Base-by-base conservation (phyloP, 2,797 vertebrate species). In the Paratrypauchen microcephalus region DNA sequence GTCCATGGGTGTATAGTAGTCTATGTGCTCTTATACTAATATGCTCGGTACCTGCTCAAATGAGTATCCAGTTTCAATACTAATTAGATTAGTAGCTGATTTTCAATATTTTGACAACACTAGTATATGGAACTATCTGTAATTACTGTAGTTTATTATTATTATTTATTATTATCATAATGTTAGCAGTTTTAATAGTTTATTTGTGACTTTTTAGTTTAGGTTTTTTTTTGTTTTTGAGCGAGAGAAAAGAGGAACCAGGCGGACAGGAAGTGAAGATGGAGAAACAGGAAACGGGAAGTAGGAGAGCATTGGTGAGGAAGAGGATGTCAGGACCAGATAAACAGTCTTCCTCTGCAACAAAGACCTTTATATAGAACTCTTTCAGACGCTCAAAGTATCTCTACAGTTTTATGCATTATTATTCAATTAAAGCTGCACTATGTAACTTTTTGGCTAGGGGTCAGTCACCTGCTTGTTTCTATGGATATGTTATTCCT, bases 231-330 rank as follows among this genome's bases (percentile, higher is more conserved):
- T 57, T 28, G 21, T n/a, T n/a, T 23, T 32, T 18, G 58, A 39
- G 30, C 7, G 30, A 48, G 23, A 28, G 16, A 48, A 61, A 64
- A 19, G 41, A 6, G 62, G 62, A 64, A 64, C 7, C 21, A 48
- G 39, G 15, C 62, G 9, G 23, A 64, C 60, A 45, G 62, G 39
- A 47, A 47, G 41, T 64, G 41, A 64, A 64, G 60, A 62, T 23
- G 21, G 60, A 39, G 23, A 45, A 21, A 26, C 41, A 64, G 62
- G 62, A 64, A 64, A 61, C 59, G 15, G 41, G 61, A 63, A 41
- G 60, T 39, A 60, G 19, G 28, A 21, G 60, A 15, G 59, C 30
- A 9, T 21, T 61, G n/a, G 39, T 23, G 61, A 26, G 39, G 61
- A 62, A 62, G 61, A 63, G 61, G 41, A 26, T 63, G 39, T 45